Conservation (phyloP, 2,888 invertebrate genomes). For the Anthrax anthrax region DNA sequence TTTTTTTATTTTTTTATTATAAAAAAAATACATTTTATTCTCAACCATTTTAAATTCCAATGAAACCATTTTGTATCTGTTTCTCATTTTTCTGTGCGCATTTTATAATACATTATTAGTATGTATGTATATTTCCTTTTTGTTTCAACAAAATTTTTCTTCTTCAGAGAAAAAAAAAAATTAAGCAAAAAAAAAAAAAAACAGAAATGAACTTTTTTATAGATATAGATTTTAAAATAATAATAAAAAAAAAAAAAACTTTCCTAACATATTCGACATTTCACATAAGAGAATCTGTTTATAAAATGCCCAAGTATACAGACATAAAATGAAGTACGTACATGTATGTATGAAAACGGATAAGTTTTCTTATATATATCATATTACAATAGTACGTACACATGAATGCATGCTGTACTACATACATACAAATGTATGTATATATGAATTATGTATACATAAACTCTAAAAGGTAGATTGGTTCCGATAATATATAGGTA, state of each 20-base stretch:
- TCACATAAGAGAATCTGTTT: no score
- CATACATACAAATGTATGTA: no score
- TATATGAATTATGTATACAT: neutral
- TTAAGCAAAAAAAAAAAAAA: neutral
- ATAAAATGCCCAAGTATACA: no score
- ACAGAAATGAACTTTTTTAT: neutral
- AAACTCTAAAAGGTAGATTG: neutral
- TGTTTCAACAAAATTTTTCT: neutral
- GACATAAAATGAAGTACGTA: no score
- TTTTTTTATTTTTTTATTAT: no score
- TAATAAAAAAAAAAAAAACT: neutral
- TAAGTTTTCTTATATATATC: no score
- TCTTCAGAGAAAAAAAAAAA: neutral
- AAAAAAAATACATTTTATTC: no score
- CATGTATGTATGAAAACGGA: no score
- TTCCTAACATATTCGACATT: neutral
- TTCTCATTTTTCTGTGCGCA: slow-evolving; percentile 11
- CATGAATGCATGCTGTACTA: no score
- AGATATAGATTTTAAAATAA: no score
- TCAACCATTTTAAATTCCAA: slow-evolving; percentile 18
- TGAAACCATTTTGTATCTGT: slow-evolving; percentile 17
- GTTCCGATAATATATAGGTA: neutral
- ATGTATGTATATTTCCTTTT: neutral
- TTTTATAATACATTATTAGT: neutral
- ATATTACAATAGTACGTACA: no score